Base-by-base conservation (phyloP, 2,797 vertebrate genomes). In the Brotula barbata region DNA sequence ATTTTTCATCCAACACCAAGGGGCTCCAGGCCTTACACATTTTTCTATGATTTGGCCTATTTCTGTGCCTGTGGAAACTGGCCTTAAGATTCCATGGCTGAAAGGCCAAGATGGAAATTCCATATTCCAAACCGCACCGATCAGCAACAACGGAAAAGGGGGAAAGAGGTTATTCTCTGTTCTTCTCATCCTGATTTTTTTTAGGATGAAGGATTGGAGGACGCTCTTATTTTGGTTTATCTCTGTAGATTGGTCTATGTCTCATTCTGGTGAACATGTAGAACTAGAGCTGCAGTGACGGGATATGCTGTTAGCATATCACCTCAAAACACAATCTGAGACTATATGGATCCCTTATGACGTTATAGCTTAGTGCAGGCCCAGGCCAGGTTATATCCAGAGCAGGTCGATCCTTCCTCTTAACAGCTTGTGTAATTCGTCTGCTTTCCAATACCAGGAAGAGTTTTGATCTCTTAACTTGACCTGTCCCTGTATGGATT, bases 151-250 rank as follows among this genome's bases (percentile, higher is more conserved):
- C 46, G 5, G 22, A n/a, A n/a, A 28, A 28, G 7, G 7, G 25
- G 22, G 42, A 44, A 20, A 6, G 42, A 22, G 42, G 20, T 21
- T 66, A 39, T 25, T 53, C 34, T 58, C 49, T 52, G 6, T 36
- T 43, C 56, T 34, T 51, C 56, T 64, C 21, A 49, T 44, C 31
- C 41, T 2, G n/a, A 51, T 58, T 58, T 42, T 34, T 75, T 71
- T 46, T 25, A 71, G 69, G 68, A 64, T 2, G 6, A 53, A 28
- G 65, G 63, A 64, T 67, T 73, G 65, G 54, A 83, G 83, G 79
- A 67, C 79, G 39, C 36, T 42, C n/a, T 75, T 81, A 84, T 85
- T 85, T 80, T 20, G 47, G 80, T 70, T 64, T 25, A 58, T 77
- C 77, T 72, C 75, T 54, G 66, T 22, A 57, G 71, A 70, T 37